These are phyloP conservation scores for Herminia tarsipennalis DNA, from an alignment of 2,888 invertebrate genomes.

Conservation along the genomic window DNA sequence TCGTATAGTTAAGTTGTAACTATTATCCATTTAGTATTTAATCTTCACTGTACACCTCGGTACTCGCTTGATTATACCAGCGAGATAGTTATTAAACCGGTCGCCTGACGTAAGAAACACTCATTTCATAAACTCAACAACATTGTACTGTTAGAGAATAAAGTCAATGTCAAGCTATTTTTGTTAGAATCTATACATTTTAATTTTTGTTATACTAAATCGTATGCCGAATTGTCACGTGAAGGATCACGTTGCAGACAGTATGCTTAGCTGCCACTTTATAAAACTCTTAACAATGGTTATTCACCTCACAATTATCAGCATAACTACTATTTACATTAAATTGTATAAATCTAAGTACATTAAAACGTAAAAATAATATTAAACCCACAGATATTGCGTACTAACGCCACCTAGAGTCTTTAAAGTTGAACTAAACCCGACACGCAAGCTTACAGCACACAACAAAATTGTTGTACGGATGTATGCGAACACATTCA, in stretches of 20 bases:
- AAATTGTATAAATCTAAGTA: background rate
- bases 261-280: background rate
- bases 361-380: background rate
- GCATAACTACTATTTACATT: background rate
- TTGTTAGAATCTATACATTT: background rate
- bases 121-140: too few species aligned
- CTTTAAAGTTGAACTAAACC: slow-evolving; percentile 40
- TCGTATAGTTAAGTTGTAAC: too few species aligned
- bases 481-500: slow-evolving; percentile 58
- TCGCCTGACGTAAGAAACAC: background rate
- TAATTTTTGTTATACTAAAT: slow-evolving; percentile 15
- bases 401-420: slow-evolving; percentile 50
- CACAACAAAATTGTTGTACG: slow-evolving; percentile 46
- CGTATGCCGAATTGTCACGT: slow-evolving; percentile 11
- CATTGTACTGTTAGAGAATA: too few species aligned
- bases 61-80: background rate
- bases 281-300: slow-evolving; percentile 10
- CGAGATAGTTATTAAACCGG: background rate
- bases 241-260: slow-evolving; percentile 10
- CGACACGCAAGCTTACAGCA: slow-evolving; percentile 48
- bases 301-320: slow-evolving; percentile 22
- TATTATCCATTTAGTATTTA: background rate
- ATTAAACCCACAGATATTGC: slow-evolving; percentile 3
- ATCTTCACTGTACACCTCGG: too few species aligned
- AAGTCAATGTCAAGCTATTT: background rate